phyloP scores from a whole-genome alignment of 2,888 invertebrate species.

The Ectropis crepuscularia region DNA sequence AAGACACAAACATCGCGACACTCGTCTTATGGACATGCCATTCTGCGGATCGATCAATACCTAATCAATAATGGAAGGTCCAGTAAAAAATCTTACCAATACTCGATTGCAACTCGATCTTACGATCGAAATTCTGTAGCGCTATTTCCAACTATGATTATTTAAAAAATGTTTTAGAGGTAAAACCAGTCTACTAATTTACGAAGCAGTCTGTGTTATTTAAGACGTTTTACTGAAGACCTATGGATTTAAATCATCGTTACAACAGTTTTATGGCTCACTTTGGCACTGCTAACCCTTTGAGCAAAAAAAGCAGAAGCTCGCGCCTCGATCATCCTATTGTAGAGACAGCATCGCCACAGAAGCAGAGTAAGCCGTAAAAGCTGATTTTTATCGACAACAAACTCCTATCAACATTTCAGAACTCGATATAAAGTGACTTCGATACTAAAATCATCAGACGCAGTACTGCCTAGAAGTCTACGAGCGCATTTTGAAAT shows the following conservation, averaged over 20 bases:
- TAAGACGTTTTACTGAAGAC: slow-evolving; percentile 78
- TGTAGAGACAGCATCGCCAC: slow-evolving; percentile 53
- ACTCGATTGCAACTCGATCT: slow-evolving; percentile 59
- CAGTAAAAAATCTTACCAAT: slow-evolving; percentile 69
- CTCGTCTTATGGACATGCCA: slow-evolving; percentile 28
- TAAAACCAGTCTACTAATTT: slow-evolving; percentile 82
- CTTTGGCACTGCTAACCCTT: slow-evolving; percentile 80
- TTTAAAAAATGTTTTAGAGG: slow-evolving; percentile 74
- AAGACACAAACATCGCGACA: slow-evolving; percentile 26
- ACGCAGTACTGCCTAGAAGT: slow-evolving; percentile 41
- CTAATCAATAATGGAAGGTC: slow-evolving; percentile 58
- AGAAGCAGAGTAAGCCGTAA: slow-evolving; percentile 83
- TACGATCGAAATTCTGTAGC: slow-evolving; percentile 66
- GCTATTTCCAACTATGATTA: slow-evolving; percentile 72
- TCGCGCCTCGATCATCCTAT: slow-evolving; percentile 55
- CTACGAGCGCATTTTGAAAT: slow-evolving; percentile 50
- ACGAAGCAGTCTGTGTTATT: slow-evolving; percentile 80
- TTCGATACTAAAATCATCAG: slow-evolving; percentile 46
- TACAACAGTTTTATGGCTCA: slow-evolving; percentile 80
- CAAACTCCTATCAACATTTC: slow-evolving; percentile 50
- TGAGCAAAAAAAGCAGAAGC: slow-evolving; percentile 74
- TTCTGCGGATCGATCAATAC: slow-evolving; percentile 49
- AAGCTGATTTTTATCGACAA: slow-evolving; percentile 69
- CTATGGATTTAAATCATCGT: slow-evolving; percentile 60
- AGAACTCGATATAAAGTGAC: slow-evolving; percentile 50